Base-by-base conservation (phyloP, 2,113 vertebrate species). In the Micromys minutus region DNA sequence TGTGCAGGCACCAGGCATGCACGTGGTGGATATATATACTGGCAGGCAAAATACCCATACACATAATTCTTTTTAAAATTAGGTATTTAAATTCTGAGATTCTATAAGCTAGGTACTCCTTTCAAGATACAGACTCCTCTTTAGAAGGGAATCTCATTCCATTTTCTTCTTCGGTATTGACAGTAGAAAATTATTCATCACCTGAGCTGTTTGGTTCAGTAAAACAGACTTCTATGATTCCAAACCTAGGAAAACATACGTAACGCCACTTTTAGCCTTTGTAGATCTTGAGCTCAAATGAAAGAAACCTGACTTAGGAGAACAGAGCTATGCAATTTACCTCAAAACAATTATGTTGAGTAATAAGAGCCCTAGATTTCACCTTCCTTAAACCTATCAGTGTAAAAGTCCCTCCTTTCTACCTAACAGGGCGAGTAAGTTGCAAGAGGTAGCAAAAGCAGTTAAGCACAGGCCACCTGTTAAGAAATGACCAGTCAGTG, bases 281-380 rank as follows among this genome's bases (percentile, higher is more conserved):
- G 24, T 77, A 81, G 5, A 76, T 47, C 45, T 26, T 92, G 47
- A 72, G 52, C 65, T 57, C 52, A 72, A 92, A 94, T 39, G 31
- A 76, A 89, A 88, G 57, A 96, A 89, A 69, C 12, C 50, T 89
- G 16, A 31, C 42, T 45, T 45, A 59, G 31, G 50, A 90, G 94
- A 85, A 87, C 39, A 22, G 21, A 94, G 42, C 47, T 42, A 19
- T 19, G 77, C 59, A 76, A 79, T 47, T 39, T 85, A 74, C 52
- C 45, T 87, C 74, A 72, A 67, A 94, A 89, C 89, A 77, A 97
- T 52, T 91, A 57, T 21, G 76, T 39, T 17, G 72, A 76, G 10
- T 87, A 59, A 94, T 17, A 52, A 3, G 59, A 69, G 71, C n/a
- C 21, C 79, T 17, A 52, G 29, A 80, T 15, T 87, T n/a, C 4